A percentile compares a stretch with the other conserved stretches of the same genome.
These are phyloP conservation scores for Agapetus fuscipes DNA, from an alignment of 2,888 invertebrate species.

Conservation along the genomic window DNA sequence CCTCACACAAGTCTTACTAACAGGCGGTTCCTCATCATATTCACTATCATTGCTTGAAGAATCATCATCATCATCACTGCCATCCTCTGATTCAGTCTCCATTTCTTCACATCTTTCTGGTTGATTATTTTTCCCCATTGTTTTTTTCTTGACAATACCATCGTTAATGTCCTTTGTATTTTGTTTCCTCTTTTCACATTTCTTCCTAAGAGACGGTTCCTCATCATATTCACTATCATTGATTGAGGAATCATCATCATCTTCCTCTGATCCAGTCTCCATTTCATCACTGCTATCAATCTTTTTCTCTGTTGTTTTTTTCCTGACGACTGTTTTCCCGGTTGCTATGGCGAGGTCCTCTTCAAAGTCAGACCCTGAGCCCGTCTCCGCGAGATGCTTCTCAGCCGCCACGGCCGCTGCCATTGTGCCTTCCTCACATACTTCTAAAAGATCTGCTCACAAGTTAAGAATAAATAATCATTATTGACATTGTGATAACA, in stretches of 20 bases:
- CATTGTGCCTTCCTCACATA: conserved; percentile 59
- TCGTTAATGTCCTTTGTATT: no score
- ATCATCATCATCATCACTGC: no score
- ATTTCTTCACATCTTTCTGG: not conserved
- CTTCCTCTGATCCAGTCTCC: conserved; percentile 1
- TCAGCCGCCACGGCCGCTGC: conserved; percentile 51
- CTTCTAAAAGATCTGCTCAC: conserved; percentile 57
- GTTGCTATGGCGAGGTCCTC: conserved; percentile 51
- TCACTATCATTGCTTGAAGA: no score
- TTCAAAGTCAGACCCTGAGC: conserved; percentile 51
- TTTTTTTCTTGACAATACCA: conserved; percentile 6
- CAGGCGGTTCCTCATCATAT: no score
- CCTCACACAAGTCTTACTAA: no score
- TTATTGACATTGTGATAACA: no score
- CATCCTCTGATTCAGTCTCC: conserved; percentile 1
- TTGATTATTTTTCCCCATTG: conserved; percentile 3
- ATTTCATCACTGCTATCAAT: not conserved
- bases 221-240: conserved; percentile 20
- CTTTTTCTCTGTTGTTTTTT: conserved; percentile 4
- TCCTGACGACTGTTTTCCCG: conserved; percentile 28
- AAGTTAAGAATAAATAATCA: conserved; percentile 26
- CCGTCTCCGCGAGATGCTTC: conserved; percentile 50
- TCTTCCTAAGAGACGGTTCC: no score
- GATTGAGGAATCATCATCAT: conserved; percentile 17
- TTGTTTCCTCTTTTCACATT: no score